A percentile compares a stretch with the other conserved stretches of the same genome.
These are phyloP conservation scores for Meloe dianella DNA, from an alignment of 2,888 invertebrate species.

Conservation along the genomic window DNA sequence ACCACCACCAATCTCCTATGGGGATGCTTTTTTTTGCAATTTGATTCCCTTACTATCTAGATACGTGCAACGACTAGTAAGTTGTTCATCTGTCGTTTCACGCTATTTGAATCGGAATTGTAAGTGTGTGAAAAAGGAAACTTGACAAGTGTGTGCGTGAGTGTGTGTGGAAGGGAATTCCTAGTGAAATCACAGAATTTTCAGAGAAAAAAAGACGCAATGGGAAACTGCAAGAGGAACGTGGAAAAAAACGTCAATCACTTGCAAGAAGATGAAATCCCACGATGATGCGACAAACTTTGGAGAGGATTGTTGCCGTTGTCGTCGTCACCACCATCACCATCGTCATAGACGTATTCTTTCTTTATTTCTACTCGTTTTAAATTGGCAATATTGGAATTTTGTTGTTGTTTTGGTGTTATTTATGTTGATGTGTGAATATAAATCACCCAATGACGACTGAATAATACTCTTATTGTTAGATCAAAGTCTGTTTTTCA, in stretches of 20 bases:
- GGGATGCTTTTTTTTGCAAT: conserved; percentile 25
- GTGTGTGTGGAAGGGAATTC: conserved; percentile 50
- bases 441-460: conserved; percentile 28
- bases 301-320: not conserved
- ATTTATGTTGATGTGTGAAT: conserved; percentile 29
- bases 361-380: conserved; percentile 1
- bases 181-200: conserved; percentile 50
- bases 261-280: not conserved
- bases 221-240: conserved; percentile 34
- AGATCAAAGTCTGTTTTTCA: not conserved
- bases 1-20: not conserved
- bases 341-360: too few species aligned
- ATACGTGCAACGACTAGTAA: conserved; percentile 50
- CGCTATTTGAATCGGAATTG: not conserved
- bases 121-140: conserved; percentile 48
- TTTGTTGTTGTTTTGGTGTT: not conserved
- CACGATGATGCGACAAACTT: conserved; percentile 29
- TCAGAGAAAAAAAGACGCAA: conserved; percentile 39
- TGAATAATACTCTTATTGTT: too few species aligned
- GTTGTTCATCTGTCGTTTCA: conserved; percentile 37
- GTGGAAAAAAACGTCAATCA: conserved; percentile 13
- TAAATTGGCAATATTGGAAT: not conserved
- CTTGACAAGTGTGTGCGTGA: conserved; percentile 17
- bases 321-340: too few species aligned
- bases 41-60: conserved; percentile 23